phyloP scores from a whole-genome alignment of 1,140 invertebrate genomes.

The Pemphigus obesinymphae region DNA sequence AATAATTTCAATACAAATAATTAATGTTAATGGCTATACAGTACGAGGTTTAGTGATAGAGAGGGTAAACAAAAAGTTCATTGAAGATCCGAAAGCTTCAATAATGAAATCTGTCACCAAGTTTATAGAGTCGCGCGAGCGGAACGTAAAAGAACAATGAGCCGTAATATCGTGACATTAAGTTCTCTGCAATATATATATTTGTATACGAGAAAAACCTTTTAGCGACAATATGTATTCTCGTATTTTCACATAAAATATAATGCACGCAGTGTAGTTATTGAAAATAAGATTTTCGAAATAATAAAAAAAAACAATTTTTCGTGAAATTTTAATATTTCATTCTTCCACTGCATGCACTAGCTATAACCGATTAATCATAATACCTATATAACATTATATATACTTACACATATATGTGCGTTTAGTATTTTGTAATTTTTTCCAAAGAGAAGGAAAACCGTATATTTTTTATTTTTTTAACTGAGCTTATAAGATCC shows the following conservation, averaged over 20 bases:
- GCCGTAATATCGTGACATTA: background rate
- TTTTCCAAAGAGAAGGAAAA: background rate
- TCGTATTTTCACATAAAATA: too few relatives aligned
- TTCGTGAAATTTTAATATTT: background rate
- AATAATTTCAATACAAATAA: background rate
- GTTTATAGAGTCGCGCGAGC: background rate
- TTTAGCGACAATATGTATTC: background rate
- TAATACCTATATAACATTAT: background rate
- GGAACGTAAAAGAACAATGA: background rate
- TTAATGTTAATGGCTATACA: constrained; percentile 1
- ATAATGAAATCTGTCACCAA: background rate
- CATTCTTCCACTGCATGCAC: background rate
- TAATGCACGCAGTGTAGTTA: too few relatives aligned
- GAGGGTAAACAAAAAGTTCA: background rate
- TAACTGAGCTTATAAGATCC: background rate
- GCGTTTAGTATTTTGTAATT: background rate
- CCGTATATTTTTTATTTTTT: background rate
- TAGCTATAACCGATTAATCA: constrained; percentile 26
- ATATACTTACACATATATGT: background rate
- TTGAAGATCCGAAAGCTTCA: background rate
- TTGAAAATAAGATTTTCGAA: background rate
- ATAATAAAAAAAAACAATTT: background rate
- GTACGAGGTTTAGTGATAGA: too few relatives aligned
- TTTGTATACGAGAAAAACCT: constrained; percentile 12
- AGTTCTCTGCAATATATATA: too few relatives aligned